Evolutionary conservation across 1,140 invertebrate species (phyloP), one percentile per base, ranked within the genome.

Genomic region (Camponotus floridanus): DNA sequence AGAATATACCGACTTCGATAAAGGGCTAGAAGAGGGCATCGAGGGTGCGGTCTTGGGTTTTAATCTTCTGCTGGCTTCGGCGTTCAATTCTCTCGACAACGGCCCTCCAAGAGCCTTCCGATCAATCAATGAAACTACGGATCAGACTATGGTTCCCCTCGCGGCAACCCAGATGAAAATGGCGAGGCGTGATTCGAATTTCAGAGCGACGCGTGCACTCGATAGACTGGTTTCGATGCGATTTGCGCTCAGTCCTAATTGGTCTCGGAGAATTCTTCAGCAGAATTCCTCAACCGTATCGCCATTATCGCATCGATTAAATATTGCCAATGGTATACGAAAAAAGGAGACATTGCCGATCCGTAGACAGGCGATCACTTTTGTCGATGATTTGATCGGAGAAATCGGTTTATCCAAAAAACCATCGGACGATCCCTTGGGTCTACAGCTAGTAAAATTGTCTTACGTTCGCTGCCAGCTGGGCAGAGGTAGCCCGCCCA

Each of bases 11-110:
- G 96, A 97, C 90, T 96, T 96, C 74, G 96, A 97, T 94, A 96
- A 96, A 91, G 95, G 96, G 18, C 91, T 96, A 33, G 96, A 96
- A 65, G 96, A 96, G 59, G 97, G 97, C 2, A 95, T 97, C 65
- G 96, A 97, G 93, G 97, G 97, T 5, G 95, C 96, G 85, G 95
- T 97, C 68, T 96, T 96, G 87, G 96, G 96, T n/a, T 96, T 96
- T 89, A 97, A 97, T 88, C 95, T 97, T 87, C 94, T 97, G 5
- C 88, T 97, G 45, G 93, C 93, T 0, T 96, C 96, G 15, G 96
- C 96, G 7, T 96, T 96, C 89, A 92, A 93, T 18, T 61, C 26
- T 1, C 68, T 57, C 9, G 36, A 51, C 1, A 8, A 0, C 7
- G 7, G 4, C 26, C n/a, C 71, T 15, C 18, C n/a, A 13, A 45